These are phyloP conservation scores for Aspidiotus destructor DNA, from an alignment of 2,888 invertebrate species.

Conservation along the genomic window DNA sequence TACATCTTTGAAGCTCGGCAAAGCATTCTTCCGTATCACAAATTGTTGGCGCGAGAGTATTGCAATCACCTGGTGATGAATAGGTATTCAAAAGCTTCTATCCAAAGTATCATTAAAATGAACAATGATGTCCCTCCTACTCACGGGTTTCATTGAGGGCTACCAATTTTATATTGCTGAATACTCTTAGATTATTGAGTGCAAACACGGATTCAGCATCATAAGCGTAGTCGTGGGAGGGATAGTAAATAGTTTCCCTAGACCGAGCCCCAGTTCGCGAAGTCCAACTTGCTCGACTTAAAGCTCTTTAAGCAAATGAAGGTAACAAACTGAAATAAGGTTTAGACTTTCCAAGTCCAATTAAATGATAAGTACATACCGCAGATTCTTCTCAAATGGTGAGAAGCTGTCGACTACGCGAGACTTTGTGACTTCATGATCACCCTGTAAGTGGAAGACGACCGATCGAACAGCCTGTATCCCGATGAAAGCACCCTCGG, in stretches of 20 bases:
- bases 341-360: too few species aligned
- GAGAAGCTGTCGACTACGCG: conserved; percentile 40
- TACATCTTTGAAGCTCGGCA: too few species aligned
- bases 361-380: conserved; percentile 36
- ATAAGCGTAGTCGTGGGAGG: conserved; percentile 45
- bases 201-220: conserved; percentile 47
- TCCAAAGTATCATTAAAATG: too few species aligned
- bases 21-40: too few species aligned
- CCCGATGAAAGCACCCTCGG: conserved; percentile 48
- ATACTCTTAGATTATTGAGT: neutral
- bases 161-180: conserved; percentile 8
- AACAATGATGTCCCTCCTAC: too few species aligned
- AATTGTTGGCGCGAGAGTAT: too few species aligned
- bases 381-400: conserved; percentile 40
- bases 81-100: too few species aligned
- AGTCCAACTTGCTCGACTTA: conserved; percentile 40
- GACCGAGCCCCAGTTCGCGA: conserved; percentile 40
- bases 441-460: conserved; percentile 40
- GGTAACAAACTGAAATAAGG: too few species aligned
- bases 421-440: conserved; percentile 42
- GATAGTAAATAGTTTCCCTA: conserved; percentile 41
- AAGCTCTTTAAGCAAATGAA: conserved; percentile 37
- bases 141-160: neutral
- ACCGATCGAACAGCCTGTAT: conserved; percentile 42
- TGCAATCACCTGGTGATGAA: too few species aligned